These are phyloP conservation scores for Anomalospiza imberbis DNA, from an alignment of 2,797 vertebrate genomes.

Conservation along the genomic window DNA sequence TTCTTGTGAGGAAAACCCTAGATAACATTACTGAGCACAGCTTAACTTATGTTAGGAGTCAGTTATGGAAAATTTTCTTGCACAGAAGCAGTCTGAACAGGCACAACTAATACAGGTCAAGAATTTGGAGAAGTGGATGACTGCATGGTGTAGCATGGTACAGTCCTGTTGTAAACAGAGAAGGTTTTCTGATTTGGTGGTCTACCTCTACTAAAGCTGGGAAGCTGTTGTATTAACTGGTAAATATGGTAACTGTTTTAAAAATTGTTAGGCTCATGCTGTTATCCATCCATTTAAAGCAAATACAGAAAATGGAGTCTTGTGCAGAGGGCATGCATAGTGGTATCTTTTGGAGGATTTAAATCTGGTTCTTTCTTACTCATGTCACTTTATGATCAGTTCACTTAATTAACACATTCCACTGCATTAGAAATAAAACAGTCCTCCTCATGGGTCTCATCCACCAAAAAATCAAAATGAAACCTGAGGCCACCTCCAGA, in stretches of 20 bases:
- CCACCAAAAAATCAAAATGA: neutral
- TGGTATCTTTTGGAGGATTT: neutral
- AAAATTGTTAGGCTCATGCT: neutral
- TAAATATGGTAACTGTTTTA: neutral
- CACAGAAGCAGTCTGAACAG: neutral
- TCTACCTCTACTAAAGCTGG: neutral
- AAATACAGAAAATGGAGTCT: neutral
- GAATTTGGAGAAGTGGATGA: neutral
- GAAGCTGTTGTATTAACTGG: neutral
- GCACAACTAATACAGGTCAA: neutral
- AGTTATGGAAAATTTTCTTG: neutral
- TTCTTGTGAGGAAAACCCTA: neutral
- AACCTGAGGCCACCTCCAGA: neutral
- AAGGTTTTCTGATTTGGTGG: neutral
- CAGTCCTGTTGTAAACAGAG: neutral
- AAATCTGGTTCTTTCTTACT: neutral
- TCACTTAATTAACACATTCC: neutral
- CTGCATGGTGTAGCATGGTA: neutral
- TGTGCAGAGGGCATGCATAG: neutral
- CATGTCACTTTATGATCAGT: neutral
- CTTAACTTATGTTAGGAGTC: neutral
- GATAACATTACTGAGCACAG: neutral
- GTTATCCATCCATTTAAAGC: neutral
- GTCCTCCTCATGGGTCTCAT: neutral
- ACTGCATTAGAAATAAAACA: neutral